phyloP scores from a whole-genome alignment of 2,888 invertebrate species.

The Luffia ferchaultella region DNA sequence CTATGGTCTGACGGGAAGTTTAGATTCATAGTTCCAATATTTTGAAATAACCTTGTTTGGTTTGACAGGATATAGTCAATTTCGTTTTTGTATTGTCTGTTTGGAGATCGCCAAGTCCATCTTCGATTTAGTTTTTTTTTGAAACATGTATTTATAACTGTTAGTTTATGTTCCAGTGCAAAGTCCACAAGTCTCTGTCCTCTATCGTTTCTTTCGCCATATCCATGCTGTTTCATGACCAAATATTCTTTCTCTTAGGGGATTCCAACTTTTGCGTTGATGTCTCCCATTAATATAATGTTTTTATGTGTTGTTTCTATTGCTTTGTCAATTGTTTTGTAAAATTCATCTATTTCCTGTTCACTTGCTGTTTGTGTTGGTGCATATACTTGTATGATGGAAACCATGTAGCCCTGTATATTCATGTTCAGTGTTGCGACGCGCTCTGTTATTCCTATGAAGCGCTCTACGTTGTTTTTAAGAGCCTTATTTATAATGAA shows the following conservation, averaged over 20 bases:
- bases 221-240: slow-evolving; percentile 1
- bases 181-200: slow-evolving; percentile 5
- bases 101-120: slow-evolving; percentile 5
- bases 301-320: neutral
- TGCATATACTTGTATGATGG: slow-evolving; percentile 8
- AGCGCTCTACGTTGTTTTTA: slow-evolving; percentile 9
- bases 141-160: slow-evolving; percentile 8
- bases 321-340: neutral
- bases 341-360: slow-evolving; percentile 10
- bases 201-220: neutral
- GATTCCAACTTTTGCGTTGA: slow-evolving; percentile 8
- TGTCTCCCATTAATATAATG: slow-evolving; percentile 7
- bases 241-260: slow-evolving; percentile 6
- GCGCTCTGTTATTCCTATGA: slow-evolving; percentile 8
- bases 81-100: slow-evolving; percentile 3
- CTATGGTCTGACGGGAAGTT: slow-evolving; percentile 4
- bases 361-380: slow-evolving; percentile 8
- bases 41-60: slow-evolving; percentile 1
- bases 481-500: slow-evolving; percentile 9
- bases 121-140: slow-evolving; percentile 8
- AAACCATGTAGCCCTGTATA: slow-evolving; percentile 1
- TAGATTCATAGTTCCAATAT: slow-evolving; percentile 1
- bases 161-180: slow-evolving; percentile 7
- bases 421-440: slow-evolving; percentile 8
- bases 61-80: slow-evolving; percentile 3